These are phyloP conservation scores for Trissolcus japonicus DNA, from an alignment of 2,888 invertebrate genomes.

Conservation along the genomic window DNA sequence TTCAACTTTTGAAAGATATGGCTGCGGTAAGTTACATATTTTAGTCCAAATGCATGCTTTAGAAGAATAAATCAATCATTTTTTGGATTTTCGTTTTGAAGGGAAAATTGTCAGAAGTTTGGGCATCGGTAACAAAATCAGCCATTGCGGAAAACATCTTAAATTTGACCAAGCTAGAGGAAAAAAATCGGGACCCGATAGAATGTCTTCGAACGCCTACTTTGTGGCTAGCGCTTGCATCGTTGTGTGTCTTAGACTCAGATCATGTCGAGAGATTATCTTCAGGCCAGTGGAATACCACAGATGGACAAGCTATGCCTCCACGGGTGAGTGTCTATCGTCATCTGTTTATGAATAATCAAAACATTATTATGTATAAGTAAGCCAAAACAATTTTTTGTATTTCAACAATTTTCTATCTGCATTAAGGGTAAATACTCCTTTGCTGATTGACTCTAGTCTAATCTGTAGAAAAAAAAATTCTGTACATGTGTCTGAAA, in stretches of 20 bases:
- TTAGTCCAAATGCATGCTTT: neutral
- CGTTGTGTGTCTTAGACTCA: conserved; percentile 93
- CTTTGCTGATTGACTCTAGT: no score
- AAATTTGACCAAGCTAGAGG: conserved; percentile 88
- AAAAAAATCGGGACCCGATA: conserved; percentile 84
- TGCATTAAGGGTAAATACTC: no score
- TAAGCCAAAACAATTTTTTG: no score
- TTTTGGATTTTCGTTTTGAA: conserved; percentile 68
- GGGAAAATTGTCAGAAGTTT: conserved; percentile 90
- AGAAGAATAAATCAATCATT: neutral
- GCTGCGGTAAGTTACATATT: conserved; percentile 83
- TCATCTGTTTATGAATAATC: neutral
- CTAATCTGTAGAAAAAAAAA: no score
- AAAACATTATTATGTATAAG: neutral
- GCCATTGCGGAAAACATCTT: conserved; percentile 92
- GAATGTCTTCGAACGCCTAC: conserved; percentile 90
- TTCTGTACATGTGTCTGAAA: no score
- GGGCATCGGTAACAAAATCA: conserved; percentile 91
- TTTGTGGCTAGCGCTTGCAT: conserved; percentile 94
- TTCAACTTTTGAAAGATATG: conserved; percentile 93
- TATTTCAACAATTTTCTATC: no score
- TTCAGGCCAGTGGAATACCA: conserved; percentile 87
- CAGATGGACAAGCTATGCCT: conserved; percentile 79
- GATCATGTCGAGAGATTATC: conserved; percentile 91
- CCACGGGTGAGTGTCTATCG: conserved; percentile 73